Percentiles rank a stretch among this genome's conserved stretches.
These are phyloP conservation scores for Drosophila mercatorum DNA, from an alignment of 2,888 invertebrate genomes.

Conservation along the genomic window DNA sequence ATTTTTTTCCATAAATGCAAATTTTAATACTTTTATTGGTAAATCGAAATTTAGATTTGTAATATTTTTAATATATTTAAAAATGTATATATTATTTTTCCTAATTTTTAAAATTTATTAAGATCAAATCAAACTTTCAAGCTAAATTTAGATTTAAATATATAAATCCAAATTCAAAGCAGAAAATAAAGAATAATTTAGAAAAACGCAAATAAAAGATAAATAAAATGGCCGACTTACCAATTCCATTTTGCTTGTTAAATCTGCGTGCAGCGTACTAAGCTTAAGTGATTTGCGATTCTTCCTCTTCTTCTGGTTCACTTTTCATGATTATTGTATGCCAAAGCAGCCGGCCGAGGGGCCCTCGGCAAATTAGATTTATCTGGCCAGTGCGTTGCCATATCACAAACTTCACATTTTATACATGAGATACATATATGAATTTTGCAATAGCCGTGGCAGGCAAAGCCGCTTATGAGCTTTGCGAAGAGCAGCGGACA, in stretches of 20 bases:
- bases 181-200: too few species aligned
- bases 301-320: neutral
- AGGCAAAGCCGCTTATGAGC: slow-evolving; percentile 80
- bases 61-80: too few species aligned
- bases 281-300: neutral
- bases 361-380: slow-evolving; percentile 36
- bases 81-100: too few species aligned
- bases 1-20: too few species aligned
- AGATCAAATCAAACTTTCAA: too few species aligned
- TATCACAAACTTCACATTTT: slow-evolving; percentile 15
- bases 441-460: slow-evolving; percentile 32
- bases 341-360: neutral
- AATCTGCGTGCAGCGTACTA: neutral
- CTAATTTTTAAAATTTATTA: too few species aligned
- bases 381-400: slow-evolving; percentile 15
- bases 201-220: too few species aligned
- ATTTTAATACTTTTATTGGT: too few species aligned
- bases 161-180: too few species aligned
- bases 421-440: neutral
- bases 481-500: slow-evolving; percentile 31
- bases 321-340: slow-evolving; percentile 18
- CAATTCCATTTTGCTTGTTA: neutral
- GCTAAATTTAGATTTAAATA: too few species aligned
- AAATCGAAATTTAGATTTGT: too few species aligned
- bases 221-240: neutral